A percentile compares a stretch with the other conserved stretches of the same genome.
These are phyloP conservation scores for Haliaeetus leucogaster DNA, from an alignment of 2,113 vertebrate species.

Conservation along the genomic window DNA sequence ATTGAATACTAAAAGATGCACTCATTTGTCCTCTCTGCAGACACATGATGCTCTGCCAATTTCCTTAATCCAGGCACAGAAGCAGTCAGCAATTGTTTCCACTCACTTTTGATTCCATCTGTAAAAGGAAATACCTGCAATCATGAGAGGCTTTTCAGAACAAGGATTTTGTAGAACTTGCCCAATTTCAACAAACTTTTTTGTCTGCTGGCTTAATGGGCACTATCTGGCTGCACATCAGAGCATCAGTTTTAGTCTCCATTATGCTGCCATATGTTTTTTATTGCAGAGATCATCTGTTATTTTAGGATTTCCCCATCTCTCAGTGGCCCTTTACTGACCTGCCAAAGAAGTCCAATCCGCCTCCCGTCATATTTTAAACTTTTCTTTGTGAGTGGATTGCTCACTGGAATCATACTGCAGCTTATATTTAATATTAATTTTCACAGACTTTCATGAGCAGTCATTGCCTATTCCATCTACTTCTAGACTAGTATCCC, in stretches of 20 bases:
- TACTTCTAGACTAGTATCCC: neutral
- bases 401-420: neutral
- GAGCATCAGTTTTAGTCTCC: conserved; percentile 16
- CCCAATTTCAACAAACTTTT: conserved; percentile 57
- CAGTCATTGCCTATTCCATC: neutral
- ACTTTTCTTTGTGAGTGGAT: neutral
- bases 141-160: conserved; percentile 49
- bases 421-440: neutral
- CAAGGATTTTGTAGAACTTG: conserved; percentile 39
- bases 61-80: conserved; percentile 64
- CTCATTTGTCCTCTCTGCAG: conserved; percentile 55
- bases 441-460: neutral
- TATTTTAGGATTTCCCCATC: conserved; percentile 23
- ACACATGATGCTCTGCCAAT: conserved; percentile 55
- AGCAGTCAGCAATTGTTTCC: conserved; percentile 56
- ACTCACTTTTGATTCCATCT: conserved; percentile 54
- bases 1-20: conserved; percentile 48
- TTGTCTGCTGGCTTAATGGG: conserved; percentile 46
- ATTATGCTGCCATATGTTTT: conserved; percentile 32
- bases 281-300: neutral
- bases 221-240: conserved; percentile 34
- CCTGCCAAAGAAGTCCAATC: neutral
- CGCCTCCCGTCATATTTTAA: neutral
- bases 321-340: neutral
- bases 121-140: conserved; percentile 63